A percentile compares a stretch with the other conserved stretches of the same genome.
phyloP scores from a whole-genome alignment of 1,140 invertebrate genomes.

The Hypothenemus hampei region DNA sequence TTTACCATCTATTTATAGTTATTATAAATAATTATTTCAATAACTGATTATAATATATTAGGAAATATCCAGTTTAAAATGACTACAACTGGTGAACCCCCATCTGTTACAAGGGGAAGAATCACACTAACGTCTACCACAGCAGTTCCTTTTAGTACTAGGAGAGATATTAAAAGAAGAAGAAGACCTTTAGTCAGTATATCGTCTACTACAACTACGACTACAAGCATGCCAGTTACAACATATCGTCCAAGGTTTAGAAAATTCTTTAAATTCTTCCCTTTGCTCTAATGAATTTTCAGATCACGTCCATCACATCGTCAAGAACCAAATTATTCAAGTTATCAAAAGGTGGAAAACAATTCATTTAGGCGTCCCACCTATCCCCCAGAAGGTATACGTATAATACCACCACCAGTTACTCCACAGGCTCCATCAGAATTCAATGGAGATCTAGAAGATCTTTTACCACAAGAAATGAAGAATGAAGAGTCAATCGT shows the following conservation, averaged over 20 bases:
- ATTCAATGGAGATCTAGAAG: slow-evolving; percentile 24
- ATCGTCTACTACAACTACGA: slow-evolving; percentile 1
- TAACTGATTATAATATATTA: neutral
- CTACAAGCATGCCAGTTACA: slow-evolving; percentile 7
- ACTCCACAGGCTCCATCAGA: neutral
- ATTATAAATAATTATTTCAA: neutral
- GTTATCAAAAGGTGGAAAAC: slow-evolving; percentile 34
- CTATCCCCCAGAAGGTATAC: slow-evolving; percentile 23
- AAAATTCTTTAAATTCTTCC: neutral
- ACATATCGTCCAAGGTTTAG: slow-evolving; percentile 27
- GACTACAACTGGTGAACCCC: neutral
- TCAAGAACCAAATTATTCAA: slow-evolving; percentile 28
- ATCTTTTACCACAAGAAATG: slow-evolving; percentile 17
- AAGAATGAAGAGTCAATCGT: slow-evolving; percentile 12
- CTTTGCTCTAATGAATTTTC: neutral
- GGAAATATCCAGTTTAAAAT: slow-evolving; percentile 11
- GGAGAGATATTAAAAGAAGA: slow-evolving; percentile 18
- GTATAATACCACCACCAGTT: slow-evolving; percentile 4
- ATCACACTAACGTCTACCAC: slow-evolving; percentile 9
- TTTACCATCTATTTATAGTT: neutral
- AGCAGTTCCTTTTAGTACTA: neutral
- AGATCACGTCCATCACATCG: slow-evolving; percentile 2
- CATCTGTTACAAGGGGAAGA: neutral
- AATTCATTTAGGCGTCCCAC: slow-evolving; percentile 10
- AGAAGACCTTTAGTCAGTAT: slow-evolving; percentile 4